phyloP scores from a whole-genome alignment of 2,113 vertebrate genomes.

The Syrrhaptes paradoxus region DNA sequence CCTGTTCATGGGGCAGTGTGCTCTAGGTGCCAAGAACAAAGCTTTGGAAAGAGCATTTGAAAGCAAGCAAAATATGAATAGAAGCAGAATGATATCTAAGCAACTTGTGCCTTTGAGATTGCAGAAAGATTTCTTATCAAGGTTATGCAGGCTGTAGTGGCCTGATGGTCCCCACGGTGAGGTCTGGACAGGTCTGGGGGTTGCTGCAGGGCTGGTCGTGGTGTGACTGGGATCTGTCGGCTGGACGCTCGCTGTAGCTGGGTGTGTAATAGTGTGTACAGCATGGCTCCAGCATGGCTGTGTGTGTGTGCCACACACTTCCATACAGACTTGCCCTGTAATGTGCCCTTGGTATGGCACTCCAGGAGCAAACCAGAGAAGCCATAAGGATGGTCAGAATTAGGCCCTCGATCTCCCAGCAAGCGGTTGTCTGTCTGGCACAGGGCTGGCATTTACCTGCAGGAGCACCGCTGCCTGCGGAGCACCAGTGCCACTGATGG shows the following conservation, averaged over 20 bases:
- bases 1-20: not conserved
- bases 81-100: not conserved
- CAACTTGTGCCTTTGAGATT: not conserved
- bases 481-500: not conserved
- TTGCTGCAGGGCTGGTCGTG: not conserved
- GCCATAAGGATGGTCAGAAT: not conserved
- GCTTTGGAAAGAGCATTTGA: not conserved
- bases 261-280: not conserved
- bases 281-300: not conserved
- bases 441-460: not conserved
- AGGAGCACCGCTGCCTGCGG: rapidly evolving
- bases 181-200: not conserved
- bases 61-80: not conserved
- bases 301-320: not conserved
- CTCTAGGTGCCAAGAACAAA: not conserved
- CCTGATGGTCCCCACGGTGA: not conserved
- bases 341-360: not conserved
- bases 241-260: not conserved
- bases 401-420: not conserved
- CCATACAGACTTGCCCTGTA: not conserved
- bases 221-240: not conserved
- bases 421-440: not conserved
- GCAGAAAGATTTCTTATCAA: not conserved
- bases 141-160: not conserved
- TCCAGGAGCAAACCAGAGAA: not conserved